Conservation (phyloP, 2,888 invertebrate genomes). For the Chaetoderma sp. region DNA sequence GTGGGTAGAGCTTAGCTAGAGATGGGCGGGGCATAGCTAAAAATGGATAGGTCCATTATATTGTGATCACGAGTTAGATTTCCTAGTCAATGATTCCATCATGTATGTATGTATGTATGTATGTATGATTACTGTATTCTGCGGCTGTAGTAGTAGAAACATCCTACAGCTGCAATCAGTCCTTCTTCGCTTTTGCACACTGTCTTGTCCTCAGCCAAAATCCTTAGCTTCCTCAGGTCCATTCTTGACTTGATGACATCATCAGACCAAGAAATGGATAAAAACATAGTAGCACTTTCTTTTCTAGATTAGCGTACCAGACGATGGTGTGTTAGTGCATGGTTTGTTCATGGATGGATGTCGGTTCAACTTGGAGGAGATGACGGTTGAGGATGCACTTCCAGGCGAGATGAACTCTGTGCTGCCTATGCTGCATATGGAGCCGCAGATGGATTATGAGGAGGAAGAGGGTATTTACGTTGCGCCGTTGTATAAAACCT, state of each 20-base stretch:
- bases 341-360: conserved; percentile 70
- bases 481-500: conserved; percentile 69
- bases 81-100: too few species aligned
- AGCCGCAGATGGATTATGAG: conserved; percentile 74
- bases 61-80: too few species aligned
- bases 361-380: conserved; percentile 64
- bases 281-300: background rate
- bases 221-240: too few species aligned
- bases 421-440: conserved; percentile 78
- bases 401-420: conserved; percentile 82
- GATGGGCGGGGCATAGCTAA: too few species aligned
- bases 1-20: too few species aligned
- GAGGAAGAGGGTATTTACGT: conserved; percentile 62
- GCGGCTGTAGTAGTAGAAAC: background rate
- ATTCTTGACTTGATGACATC: background rate
- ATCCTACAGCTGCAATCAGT: too few species aligned
- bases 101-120: too few species aligned
- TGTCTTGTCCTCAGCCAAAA: too few species aligned
- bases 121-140: background rate
- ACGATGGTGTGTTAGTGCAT: conserved; percentile 69
- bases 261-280: background rate
- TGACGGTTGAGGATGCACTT: conserved; percentile 62
- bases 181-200: too few species aligned
- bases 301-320: conserved; percentile 50
- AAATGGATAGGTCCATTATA: too few species aligned